Evolutionary conservation across 2,113 vertebrate species (phyloP).

Genomic region (Entelurus aequoreus): DNA sequence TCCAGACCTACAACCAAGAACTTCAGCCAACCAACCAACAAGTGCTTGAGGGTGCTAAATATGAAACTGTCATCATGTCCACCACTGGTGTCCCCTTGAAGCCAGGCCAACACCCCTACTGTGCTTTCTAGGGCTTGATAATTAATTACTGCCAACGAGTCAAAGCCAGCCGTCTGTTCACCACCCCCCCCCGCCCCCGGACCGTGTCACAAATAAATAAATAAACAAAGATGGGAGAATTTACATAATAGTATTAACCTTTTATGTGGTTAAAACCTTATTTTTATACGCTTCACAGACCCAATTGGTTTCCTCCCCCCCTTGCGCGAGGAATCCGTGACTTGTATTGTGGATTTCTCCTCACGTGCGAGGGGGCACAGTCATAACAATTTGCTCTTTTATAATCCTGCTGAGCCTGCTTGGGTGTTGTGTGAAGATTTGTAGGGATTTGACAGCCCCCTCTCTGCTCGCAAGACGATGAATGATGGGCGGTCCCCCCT

Average conservation of each 20-base stretch:
- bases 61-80: conserved; percentile 18
- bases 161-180: conserved; percentile 29
- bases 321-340: background rate
- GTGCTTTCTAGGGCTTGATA: conserved; percentile 34
- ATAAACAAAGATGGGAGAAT: too few relatives aligned
- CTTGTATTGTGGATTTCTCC: conserved; percentile 1
- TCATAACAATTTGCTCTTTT: conserved; percentile 16
- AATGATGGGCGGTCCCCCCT: conserved; percentile 37
- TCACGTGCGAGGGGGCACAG: background rate
- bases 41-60: background rate
- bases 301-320: background rate
- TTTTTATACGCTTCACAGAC: background rate
- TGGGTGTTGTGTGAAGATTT: conserved; percentile 33
- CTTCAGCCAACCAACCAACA: background rate
- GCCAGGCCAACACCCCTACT: conserved; percentile 16
- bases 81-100: conserved; percentile 10
- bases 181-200: background rate
- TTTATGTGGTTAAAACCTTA: conserved; percentile 2
- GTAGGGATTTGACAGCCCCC: conserved; percentile 19
- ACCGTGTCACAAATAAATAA: too few relatives aligned
- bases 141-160: conserved; percentile 45
- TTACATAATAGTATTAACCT: too few relatives aligned
- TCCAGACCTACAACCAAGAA: background rate
- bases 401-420: conserved; percentile 16
- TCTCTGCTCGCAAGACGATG: conserved; percentile 18